A percentile compares a stretch with the other conserved stretches of the same genome.
Evolutionary conservation across 2,797 vertebrate species (phyloP).

Genomic region (Aotus griseimembra): DNA sequence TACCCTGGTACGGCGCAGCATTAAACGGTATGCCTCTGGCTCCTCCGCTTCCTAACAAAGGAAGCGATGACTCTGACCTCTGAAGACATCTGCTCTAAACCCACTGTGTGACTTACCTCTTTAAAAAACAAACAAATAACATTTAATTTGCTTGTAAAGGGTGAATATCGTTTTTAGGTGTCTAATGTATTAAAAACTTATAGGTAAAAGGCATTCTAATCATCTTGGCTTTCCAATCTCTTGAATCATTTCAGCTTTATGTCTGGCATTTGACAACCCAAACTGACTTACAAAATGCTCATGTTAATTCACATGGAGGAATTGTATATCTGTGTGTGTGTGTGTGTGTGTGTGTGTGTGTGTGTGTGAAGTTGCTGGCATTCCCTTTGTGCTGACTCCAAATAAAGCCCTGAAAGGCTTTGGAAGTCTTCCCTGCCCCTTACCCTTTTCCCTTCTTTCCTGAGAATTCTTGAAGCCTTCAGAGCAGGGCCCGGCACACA

Average conservation of each 20-base stretch:
- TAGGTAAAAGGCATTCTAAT: background rate
- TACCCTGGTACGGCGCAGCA: accelerated
- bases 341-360: background rate
- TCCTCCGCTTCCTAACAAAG: background rate
- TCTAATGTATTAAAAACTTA: background rate
- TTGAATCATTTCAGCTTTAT: background rate
- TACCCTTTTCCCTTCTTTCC: background rate
- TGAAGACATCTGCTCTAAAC: background rate
- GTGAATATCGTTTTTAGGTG: background rate
- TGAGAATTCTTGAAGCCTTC: background rate
- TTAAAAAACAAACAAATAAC: conserved; percentile 12
- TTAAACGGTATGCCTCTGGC: background rate
- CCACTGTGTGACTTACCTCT: background rate
- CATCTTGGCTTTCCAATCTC: background rate
- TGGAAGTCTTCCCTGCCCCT: too few species aligned
- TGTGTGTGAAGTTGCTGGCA: too few species aligned
- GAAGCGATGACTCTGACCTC: background rate
- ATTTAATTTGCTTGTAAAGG: conserved; percentile 30
- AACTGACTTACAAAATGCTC: background rate
- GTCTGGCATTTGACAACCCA: background rate
- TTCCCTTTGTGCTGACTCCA: background rate
- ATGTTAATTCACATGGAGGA: background rate
- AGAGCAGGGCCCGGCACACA: background rate
- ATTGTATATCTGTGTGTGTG: background rate
- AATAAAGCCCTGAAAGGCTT: background rate